Evolutionary conservation across 2,888 invertebrate genomes (phyloP).

Genomic region (Magallana nippona): DNA sequence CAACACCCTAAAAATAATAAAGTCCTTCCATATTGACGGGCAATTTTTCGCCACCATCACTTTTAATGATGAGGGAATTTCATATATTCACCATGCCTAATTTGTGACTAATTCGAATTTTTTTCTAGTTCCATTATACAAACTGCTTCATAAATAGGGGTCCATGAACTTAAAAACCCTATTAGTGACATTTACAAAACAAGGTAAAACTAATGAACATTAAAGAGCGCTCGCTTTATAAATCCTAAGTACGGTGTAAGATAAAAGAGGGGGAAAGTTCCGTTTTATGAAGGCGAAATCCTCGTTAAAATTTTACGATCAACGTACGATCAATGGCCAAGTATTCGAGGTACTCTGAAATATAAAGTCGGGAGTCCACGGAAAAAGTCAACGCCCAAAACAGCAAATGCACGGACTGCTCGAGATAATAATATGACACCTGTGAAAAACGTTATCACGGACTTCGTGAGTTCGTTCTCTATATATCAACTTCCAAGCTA

Average conservation of each 20-base stretch:
- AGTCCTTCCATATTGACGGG: constrained; percentile 1
- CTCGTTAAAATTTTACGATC: neutral
- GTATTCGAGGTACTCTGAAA: no score
- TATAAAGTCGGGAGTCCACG: neutral
- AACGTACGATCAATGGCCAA: constrained; percentile 9
- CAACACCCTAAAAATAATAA: constrained; percentile 8
- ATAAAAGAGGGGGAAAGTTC: no score
- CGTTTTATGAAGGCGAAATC: neutral
- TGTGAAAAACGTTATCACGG: no score
- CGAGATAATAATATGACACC: no score
- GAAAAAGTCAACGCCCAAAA: neutral
- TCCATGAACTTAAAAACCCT: no score
- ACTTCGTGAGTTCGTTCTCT: no score
- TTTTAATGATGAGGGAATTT: neutral
- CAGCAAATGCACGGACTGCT: no score
- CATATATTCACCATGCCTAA: neutral
- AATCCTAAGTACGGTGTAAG: no score
- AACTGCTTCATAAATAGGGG: neutral
- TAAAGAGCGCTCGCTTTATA: no score
- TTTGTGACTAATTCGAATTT: neutral
- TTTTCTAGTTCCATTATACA: neutral
- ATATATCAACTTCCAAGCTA: no score
- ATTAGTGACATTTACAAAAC: no score
- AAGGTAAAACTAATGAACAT: no score
- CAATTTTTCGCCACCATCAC: neutral